A percentile compares a stretch with the other conserved stretches of the same genome.
Conservation (phyloP, 2,888 invertebrate species). For the Aleiodes testaceus region DNA sequence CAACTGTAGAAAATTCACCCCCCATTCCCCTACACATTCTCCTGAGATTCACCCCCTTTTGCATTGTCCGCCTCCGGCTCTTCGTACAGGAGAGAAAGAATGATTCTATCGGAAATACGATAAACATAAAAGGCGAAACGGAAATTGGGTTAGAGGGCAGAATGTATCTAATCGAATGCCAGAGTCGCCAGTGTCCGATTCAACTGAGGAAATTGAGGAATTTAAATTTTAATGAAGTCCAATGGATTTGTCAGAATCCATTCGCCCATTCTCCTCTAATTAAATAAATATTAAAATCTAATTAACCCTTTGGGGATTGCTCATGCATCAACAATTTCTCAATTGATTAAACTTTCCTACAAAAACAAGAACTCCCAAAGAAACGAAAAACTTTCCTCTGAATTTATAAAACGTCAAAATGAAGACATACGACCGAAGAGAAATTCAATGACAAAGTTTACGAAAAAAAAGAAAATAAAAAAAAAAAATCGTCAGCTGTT, state of each 20-base stretch:
- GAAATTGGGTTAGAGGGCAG: constrained; percentile 34
- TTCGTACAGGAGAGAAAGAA: constrained; percentile 7
- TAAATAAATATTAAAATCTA: background rate
- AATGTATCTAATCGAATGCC: constrained; percentile 30
- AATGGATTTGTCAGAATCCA: background rate
- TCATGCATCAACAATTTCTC: background rate
- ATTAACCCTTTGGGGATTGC: background rate
- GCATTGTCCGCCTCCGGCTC: constrained; percentile 16
- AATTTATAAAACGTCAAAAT: no score
- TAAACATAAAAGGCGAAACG: constrained; percentile 34
- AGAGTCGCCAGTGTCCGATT: constrained; percentile 27
- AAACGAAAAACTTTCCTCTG: no score
- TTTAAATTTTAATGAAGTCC: background rate
- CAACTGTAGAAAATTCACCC: constrained; percentile 25
- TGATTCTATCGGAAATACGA: constrained; percentile 32
- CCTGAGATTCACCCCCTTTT: constrained; percentile 14
- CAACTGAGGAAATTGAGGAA: constrained; percentile 18
- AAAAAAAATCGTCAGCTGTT: background rate
- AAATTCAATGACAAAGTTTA: constrained; percentile 3
- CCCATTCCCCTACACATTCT: background rate
- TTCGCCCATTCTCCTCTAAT: background rate
- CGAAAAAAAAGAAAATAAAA: background rate
- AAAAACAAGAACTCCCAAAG: no score
- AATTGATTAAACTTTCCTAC: background rate
- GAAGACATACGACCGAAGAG: no score